Conservation (phyloP, 2,888 invertebrate species). For the Trissoscelio sp. region DNA sequence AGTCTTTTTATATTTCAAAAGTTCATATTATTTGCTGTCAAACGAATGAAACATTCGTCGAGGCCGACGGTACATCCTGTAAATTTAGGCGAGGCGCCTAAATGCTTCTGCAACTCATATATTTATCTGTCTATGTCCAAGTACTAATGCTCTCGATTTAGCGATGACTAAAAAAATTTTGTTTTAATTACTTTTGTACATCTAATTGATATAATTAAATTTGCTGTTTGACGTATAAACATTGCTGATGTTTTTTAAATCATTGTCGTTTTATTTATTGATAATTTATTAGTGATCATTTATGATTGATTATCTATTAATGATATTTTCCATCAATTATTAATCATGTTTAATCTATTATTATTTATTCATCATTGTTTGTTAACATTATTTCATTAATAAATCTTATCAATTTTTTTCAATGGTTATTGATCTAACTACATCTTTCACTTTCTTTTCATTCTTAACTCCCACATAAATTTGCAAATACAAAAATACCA, state of each 20-base stretch:
- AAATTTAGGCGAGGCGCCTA: constrained; percentile 43
- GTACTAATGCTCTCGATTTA: constrained; percentile 37
- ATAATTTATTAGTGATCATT: too few relatives aligned
- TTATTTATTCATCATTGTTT: too few relatives aligned
- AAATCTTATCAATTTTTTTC: background rate
- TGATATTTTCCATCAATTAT: background rate
- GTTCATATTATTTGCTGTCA: constrained; percentile 40
- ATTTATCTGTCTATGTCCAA: constrained; percentile 39
- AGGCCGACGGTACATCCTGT: constrained; percentile 5
- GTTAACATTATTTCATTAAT: background rate
- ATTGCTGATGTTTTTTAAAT: too few relatives aligned
- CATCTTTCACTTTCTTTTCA: constrained; percentile 17
- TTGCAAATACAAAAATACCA: constrained; percentile 28
- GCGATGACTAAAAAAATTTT: constrained; percentile 43
- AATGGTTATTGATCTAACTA: background rate
- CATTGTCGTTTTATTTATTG: too few relatives aligned
- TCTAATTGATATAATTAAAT: background rate
- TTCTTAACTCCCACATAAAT: constrained; percentile 6
- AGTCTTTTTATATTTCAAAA: constrained; percentile 1
- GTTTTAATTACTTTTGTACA: constrained; percentile 5
- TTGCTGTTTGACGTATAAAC: too few relatives aligned
- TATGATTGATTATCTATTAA: too few relatives aligned
- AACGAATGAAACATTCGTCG: constrained; percentile 30
- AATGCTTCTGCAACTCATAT: constrained; percentile 32
- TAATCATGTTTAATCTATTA: too few relatives aligned